Percentiles rank a stretch among this genome's conserved stretches.
Conservation (phyloP, 2,797 vertebrate genomes). For the Gallinago stenura region DNA sequence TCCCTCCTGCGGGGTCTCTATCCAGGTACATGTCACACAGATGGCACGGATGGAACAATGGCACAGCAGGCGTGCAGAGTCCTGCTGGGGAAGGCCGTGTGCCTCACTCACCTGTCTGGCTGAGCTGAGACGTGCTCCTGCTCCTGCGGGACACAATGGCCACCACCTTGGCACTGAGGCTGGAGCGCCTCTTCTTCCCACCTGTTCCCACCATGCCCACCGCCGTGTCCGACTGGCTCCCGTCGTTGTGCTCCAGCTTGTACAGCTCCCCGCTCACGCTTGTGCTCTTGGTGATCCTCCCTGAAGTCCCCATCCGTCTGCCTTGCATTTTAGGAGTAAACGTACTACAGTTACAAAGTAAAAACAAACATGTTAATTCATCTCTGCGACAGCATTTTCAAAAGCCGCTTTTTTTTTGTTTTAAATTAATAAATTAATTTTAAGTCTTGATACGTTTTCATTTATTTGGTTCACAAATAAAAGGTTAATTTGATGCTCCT, state of each 20-base stretch:
- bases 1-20: background rate
- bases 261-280: slow-evolving; percentile 96
- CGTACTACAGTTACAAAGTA: slow-evolving; percentile 84
- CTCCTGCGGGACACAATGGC: slow-evolving; percentile 96
- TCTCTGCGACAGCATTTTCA: slow-evolving; percentile 30
- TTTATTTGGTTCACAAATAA: background rate
- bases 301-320: slow-evolving; percentile 90
- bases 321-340: slow-evolving; percentile 89
- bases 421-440: slow-evolving; percentile 17
- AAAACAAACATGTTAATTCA: slow-evolving; percentile 80
- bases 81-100: background rate
- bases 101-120: slow-evolving; percentile 88
- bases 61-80: background rate
- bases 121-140: slow-evolving; percentile 96
- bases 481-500: background rate
- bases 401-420: background rate
- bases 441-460: background rate
- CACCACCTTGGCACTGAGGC: slow-evolving; percentile 94
- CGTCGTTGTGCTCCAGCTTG: slow-evolving; percentile 92
- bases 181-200: slow-evolving; percentile 95
- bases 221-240: slow-evolving; percentile 97
- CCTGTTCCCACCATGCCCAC: slow-evolving; percentile 90
- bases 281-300: slow-evolving; percentile 95
- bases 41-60: background rate
- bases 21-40: background rate